These are phyloP conservation scores for Coracopsis vasa DNA, from an alignment of 2,113 vertebrate genomes.

Conservation along the genomic window DNA sequence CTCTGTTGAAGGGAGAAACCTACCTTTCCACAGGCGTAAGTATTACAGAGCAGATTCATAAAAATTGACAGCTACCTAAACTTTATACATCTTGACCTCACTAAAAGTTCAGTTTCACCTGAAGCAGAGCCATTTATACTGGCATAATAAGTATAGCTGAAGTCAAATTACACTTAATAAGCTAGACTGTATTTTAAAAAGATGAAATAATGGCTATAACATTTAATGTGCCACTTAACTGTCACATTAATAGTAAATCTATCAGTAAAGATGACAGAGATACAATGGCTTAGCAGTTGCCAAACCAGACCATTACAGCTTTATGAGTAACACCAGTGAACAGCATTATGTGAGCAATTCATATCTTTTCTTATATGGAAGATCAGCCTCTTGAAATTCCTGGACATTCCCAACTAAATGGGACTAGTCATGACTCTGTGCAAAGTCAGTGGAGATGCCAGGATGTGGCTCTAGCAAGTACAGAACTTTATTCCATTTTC, in stretches of 20 bases:
- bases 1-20: not conserved
- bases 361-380: not conserved
- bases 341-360: not conserved
- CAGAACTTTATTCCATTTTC: not conserved
- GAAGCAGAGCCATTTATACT: not conserved
- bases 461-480: not conserved
- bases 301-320: not conserved
- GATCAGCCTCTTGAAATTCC: not conserved
- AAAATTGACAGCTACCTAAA: slow-evolving; percentile 37
- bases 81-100: not conserved
- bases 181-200: not conserved
- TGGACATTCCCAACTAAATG: not conserved
- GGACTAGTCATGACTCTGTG: not conserved
- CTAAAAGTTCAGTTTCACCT: not conserved
- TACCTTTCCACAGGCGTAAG: not conserved
- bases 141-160: not conserved
- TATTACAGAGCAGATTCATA: slow-evolving; percentile 9
- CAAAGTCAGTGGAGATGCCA: not conserved
- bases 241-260: slow-evolving; percentile 26
- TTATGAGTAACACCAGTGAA: not conserved
- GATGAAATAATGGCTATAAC: slow-evolving; percentile 25
- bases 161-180: slow-evolving; percentile 45
- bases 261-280: not conserved
- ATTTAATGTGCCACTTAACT: slow-evolving; percentile 38
- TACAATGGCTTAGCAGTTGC: slow-evolving; percentile 1